These are phyloP conservation scores for Bombus pyrosoma DNA, from an alignment of 1,140 invertebrate genomes.

Conservation along the genomic window DNA sequence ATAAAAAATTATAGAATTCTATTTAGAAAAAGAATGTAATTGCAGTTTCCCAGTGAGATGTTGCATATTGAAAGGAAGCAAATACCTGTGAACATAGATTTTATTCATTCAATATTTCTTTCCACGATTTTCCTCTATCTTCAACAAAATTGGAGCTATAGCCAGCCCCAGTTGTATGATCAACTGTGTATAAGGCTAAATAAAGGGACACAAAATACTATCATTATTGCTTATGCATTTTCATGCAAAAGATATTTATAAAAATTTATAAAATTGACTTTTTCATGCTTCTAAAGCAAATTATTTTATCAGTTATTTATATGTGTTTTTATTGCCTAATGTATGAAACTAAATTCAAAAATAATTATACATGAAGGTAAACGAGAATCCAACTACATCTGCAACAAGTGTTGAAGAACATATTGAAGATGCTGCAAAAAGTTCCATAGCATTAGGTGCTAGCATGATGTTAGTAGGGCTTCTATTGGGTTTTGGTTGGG, in stretches of 20 bases:
- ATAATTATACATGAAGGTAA: constrained; percentile 44
- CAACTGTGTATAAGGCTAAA: no score
- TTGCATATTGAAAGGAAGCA: no score
- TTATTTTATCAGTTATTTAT: constrained; percentile 12
- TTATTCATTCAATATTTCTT: no score
- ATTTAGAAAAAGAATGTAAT: no score
- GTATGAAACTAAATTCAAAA: background rate
- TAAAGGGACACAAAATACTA: background rate
- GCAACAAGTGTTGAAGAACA: constrained; percentile 70
- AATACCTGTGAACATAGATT: no score
- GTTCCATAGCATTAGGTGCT: constrained; percentile 74
- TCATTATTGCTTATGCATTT: background rate
- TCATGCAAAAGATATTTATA: background rate
- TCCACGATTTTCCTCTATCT: no score
- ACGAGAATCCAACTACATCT: constrained; percentile 14
- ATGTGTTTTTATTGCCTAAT: background rate
- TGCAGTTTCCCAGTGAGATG: no score
- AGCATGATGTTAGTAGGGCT: constrained; percentile 75
- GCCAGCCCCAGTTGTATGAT: no score
- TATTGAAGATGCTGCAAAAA: constrained; percentile 57
- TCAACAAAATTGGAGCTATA: no score
- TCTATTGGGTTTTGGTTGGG: constrained; percentile 72
- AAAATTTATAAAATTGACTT: background rate
- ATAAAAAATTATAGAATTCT: no score
- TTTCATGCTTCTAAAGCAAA: background rate